Evolutionary conservation across 2,797 vertebrate genomes (phyloP), one percentile per base, ranked within the genome.

Genomic region (Sebastolobus alascanus): DNA sequence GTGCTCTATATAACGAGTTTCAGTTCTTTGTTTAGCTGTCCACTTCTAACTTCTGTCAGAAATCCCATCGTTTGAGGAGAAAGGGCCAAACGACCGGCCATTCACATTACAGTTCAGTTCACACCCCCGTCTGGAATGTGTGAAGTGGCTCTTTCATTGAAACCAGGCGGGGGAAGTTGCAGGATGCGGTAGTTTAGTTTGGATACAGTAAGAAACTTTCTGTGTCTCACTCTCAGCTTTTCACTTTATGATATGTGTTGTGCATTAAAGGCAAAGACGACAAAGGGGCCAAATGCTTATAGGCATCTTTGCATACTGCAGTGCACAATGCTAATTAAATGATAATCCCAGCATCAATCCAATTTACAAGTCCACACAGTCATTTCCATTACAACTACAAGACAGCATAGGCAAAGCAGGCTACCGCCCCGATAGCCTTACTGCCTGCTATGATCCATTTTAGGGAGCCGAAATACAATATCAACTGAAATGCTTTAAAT

Each of bases 61-160:
- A 69, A 0, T 20, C 46, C 68, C 18, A 22, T 11, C 55, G 22
- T 33, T 74, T 52, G 20, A n/a, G n/a, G 20, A 16, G 25, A 35
- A 55, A 43, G 9, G 60, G 33, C 13, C 22, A 9, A 54, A 74
- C 13, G 8, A 54, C 20, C 9, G 16, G 75, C 20, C n/a, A 20
- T 46, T 74, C 67, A 33, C 0, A 66, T 29, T 20, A 31, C 33
- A 25, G 50, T 58, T 75, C 8, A 61, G 78, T 87, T 94, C 84
- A 92, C 93, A 90, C 89, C 71, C 40, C 18, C 6, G 25, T 8
- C 20, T 79, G 87, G 91, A 92, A 90, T 94, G 91, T 93, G 74
- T 68, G 27, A 87, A 79, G 31, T 54, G 35, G 10, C n/a, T 79
- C 33, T 87, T 83, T 77, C 74, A 68, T n/a, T 84, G 80, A 90